These are phyloP conservation scores for Spialia ferax DNA, from an alignment of 2,888 invertebrate genomes.

Conservation along the genomic window DNA sequence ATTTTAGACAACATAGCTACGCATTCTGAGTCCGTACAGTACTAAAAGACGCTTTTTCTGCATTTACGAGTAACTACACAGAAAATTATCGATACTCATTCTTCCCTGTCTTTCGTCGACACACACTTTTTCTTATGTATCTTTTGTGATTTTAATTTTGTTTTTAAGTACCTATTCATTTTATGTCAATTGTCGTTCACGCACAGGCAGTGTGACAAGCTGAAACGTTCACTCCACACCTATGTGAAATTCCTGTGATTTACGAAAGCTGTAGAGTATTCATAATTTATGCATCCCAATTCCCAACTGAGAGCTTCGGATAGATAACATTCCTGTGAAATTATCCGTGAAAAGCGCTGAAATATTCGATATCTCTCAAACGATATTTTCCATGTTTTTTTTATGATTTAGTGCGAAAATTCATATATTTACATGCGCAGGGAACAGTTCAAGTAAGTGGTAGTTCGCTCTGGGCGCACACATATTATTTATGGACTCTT, in stretches of 20 bases:
- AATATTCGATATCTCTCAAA: slow-evolving; percentile 48
- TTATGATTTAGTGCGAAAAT: slow-evolving; percentile 53
- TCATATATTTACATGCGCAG: slow-evolving; percentile 65
- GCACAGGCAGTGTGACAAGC: background rate
- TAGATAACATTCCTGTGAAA: slow-evolving; percentile 65
- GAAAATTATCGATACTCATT: no score
- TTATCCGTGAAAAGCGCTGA: slow-evolving; percentile 62
- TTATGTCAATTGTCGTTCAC: background rate
- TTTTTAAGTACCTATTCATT: background rate
- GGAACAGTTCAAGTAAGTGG: slow-evolving; percentile 65
- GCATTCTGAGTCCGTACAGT: no score
- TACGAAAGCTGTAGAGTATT: slow-evolving; percentile 58
- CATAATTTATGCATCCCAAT: slow-evolving; percentile 60
- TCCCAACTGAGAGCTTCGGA: slow-evolving; percentile 51
- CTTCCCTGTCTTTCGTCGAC: no score
- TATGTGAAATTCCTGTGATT: slow-evolving; percentile 62
- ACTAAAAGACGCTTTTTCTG: no score
- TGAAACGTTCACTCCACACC: slow-evolving; percentile 39
- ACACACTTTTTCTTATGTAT: no score
- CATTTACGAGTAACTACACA: no score
- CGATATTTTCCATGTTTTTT: slow-evolving; percentile 45
- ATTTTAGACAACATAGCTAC: no score
- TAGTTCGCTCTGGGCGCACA: slow-evolving; percentile 74
- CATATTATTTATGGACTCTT: slow-evolving; percentile 84
- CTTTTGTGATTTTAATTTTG: no score